Evolutionary conservation across 2,113 vertebrate species (phyloP), one percentile per base, ranked within the genome.

Genomic region (Neolamprologus toae): DNA sequence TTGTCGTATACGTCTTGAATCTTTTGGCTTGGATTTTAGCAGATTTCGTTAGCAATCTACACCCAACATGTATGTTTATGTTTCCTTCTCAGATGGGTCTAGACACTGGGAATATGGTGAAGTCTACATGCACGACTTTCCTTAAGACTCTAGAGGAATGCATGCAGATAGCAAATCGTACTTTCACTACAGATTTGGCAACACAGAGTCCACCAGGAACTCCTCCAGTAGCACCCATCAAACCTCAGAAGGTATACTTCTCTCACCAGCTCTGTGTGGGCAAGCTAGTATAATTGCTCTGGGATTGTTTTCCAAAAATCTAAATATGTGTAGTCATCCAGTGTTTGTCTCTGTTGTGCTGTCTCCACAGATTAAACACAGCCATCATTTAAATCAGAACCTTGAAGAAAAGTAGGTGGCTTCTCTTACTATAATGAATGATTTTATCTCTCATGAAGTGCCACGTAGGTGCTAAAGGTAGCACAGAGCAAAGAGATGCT

Each of bases 121-220:
- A 97, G 93, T 98, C 98, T 14, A 99, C 98, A 12, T 99, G 98
- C 93, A 97, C 97, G 54, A 99, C 98, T 42, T 99, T 99, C 85
- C 96, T 99, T 89, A 99, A 97, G 95, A 99, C 98, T 21, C 96
- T 99, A 90, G 98, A 99, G 91, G 98, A 99, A 92, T 99, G 98
- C 94, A 99, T 99, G 98, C 97, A 98, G 95, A 98, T 99, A 80
- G 98, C 98, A 90, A 98, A 98, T 76, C 96, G 93, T 78, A 97
- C 98, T 83, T 99, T 99, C 88, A 97, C 94, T 79, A 95, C 98
- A 3, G 97, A 98, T 31, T 92, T 97, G 47, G 4, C 97, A 54
- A 96, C 95, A 40, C 97, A 90, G n/a, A 98, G 96, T 35, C 97
- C 98, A 1, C 97, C 98, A 4, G 97, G 96, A 71, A 98, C 98